Evolutionary conservation across 2,113 vertebrate species (phyloP).

Genomic region (Ancistrus triradiatus): DNA sequence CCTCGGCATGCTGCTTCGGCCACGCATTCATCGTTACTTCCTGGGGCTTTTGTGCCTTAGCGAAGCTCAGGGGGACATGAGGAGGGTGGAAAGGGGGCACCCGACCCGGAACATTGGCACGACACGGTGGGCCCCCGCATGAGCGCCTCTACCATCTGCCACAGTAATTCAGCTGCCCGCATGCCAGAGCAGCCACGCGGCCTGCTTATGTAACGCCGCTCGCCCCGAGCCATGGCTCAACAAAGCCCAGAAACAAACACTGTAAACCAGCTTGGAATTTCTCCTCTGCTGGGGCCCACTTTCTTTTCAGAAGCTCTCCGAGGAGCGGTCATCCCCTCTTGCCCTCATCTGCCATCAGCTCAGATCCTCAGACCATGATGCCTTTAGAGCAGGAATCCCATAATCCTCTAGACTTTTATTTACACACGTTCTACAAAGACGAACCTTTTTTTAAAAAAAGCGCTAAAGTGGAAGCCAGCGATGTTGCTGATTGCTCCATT

Average conservation of each 20-base stretch:
- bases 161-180: conserved; percentile 66
- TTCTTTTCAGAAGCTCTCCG: conserved; percentile 55
- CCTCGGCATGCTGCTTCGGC: conserved; percentile 59
- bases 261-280: conserved; percentile 42
- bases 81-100: conserved; percentile 48
- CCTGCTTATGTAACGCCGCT: conserved; percentile 49
- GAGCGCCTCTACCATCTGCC: conserved; percentile 65
- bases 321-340: conserved; percentile 34
- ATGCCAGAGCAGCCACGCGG: conserved; percentile 62
- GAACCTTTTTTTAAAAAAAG: background rate
- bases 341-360: conserved; percentile 38
- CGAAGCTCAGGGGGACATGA: conserved; percentile 32
- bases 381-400: background rate
- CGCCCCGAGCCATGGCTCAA: conserved; percentile 43
- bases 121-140: conserved; percentile 45
- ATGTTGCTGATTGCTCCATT: background rate
- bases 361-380: conserved; percentile 25
- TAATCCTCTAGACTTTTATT: background rate
- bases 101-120: conserved; percentile 59
- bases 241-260: conserved; percentile 56
- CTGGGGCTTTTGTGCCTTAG: conserved; percentile 66
- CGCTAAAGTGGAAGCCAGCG: background rate
- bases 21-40: conserved; percentile 65
- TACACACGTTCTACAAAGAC: background rate
- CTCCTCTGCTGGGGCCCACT: conserved; percentile 41